Base-by-base conservation (phyloP, 2,888 invertebrate species). In the Melieria omissa region DNA sequence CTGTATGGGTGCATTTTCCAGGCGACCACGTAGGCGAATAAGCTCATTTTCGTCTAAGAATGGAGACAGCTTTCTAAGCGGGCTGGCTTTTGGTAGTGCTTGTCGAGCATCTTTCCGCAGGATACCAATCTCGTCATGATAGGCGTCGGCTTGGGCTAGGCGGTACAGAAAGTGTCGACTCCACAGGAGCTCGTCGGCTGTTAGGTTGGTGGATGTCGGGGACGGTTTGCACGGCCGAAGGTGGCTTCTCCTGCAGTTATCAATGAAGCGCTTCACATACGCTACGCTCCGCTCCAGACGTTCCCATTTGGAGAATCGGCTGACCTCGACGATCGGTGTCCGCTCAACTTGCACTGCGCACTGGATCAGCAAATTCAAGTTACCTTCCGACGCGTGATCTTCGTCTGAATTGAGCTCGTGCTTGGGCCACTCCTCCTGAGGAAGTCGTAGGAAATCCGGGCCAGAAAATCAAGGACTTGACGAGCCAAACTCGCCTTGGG, bases 1-100 rank as follows among this genome's bases (percentile, higher is more conserved):
- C 8, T 41, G n/a, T 16, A 73, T 9, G 29, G 66, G 69, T 8
- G 65, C 66, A 41, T 74, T 71, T 65, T 74, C 67, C 42, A 76
- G 44, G 8, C 74, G 73, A n/a, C 74, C 55, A 44, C 72, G 76
- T 64, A 76, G 65, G 14, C 72, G 67, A n/a, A 73, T 49, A 57
- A 72, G 68, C 47, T 5, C n/a, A 47, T 73, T n/a, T n/a, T 63
- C 58, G 60, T 75, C 74, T 12, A 76, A 16, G 64, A 74, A 73
- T 14, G 76, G 75, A 10, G 73, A 76, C 29, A 75, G 60, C 44
- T 60, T 57, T 16, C 63, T 55, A 4, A 68, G 57, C 4, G 46
- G 46, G 79, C 14, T 75, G 65, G 45, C 78, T 76, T 6, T 64
- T 45, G 12, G 69, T 14, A 61, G 14, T 12, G 45, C n/a, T 1